Evolutionary conservation across 2,797 vertebrate genomes (phyloP).

Genomic region (Girardinus metallicus): DNA sequence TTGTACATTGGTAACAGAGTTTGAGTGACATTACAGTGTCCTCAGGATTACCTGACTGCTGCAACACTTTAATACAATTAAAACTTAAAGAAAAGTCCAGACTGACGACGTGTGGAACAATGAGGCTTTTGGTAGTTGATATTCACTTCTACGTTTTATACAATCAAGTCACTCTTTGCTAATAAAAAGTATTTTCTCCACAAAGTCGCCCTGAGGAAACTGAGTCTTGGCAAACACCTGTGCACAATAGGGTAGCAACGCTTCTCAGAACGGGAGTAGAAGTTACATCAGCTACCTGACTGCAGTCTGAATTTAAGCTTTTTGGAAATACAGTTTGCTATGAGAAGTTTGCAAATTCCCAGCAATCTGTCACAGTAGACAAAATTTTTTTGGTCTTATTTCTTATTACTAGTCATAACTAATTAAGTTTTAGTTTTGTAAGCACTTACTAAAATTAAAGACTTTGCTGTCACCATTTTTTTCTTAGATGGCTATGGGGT

Average conservation of each 20-base stretch:
- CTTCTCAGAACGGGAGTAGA: background rate
- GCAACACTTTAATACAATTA: background rate
- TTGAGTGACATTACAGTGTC: background rate
- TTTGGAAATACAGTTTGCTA: background rate
- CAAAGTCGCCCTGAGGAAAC: background rate
- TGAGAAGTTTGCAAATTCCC: background rate
- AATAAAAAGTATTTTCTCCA: background rate
- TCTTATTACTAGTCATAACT: background rate
- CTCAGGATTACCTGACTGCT: background rate
- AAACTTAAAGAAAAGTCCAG: background rate
- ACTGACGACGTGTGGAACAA: background rate
- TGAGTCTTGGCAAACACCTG: background rate
- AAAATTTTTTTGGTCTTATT: background rate
- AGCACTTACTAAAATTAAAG: background rate
- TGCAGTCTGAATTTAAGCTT: background rate
- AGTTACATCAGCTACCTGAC: background rate
- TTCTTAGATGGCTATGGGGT: background rate
- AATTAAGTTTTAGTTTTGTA: background rate
- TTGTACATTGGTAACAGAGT: background rate
- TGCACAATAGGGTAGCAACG: background rate
- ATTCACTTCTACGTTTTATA: background rate
- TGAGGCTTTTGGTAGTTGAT: background rate
- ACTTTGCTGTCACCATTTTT: background rate
- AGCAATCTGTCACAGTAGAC: background rate
- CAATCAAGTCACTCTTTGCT: background rate